Evolutionary conservation across 2,797 vertebrate species (phyloP), one percentile per base, ranked within the genome.

Genomic region (Centroberyx gerrardi): DNA sequence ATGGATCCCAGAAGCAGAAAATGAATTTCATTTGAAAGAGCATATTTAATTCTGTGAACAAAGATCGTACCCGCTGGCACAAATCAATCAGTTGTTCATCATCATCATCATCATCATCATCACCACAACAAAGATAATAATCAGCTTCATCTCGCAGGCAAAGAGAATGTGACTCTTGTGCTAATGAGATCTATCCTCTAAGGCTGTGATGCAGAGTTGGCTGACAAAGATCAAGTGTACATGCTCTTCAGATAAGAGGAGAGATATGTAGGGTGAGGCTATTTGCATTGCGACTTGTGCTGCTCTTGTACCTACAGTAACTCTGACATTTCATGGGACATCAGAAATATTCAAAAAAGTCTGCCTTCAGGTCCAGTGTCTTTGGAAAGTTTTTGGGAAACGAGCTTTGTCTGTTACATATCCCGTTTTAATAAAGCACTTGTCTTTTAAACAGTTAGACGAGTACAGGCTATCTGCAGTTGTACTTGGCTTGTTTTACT

Each of bases 41-140:
- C 85, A 91, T 91, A 86, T 87, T 91, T 90, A 86, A 92, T 90
- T 92, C 63, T 80, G 72, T 5, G 73, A 86, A 91, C 88, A 89
- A 89, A 87, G 88, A 89, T 82, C 54, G 3, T 62, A 82, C 83
- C 90, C 78, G 12, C 85, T 87, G 90, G 91, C 90, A 83, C 74
- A 88, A 91, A 92, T 93, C 91, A 90, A 92, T 94, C 91, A 84
- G 83, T 42, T 84, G 82, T 74, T 91, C 82, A 86, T 92, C 86
- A 90, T 82, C 82, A 73, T 91, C 86, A 60, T 85, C 83, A 36
- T 51, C 81, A 80, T 36, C 89, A 80, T 31, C 71, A 62, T 9
- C 63, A 58, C 38, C 75, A 84, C 70, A 85, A 82, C 75, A 81
- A 72, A 81, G 85, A 88, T 89, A 90, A 88, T 83, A 76, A 91